Base-by-base conservation (phyloP, 2,888 invertebrate genomes). In the Perizoma flavofasciatum region DNA sequence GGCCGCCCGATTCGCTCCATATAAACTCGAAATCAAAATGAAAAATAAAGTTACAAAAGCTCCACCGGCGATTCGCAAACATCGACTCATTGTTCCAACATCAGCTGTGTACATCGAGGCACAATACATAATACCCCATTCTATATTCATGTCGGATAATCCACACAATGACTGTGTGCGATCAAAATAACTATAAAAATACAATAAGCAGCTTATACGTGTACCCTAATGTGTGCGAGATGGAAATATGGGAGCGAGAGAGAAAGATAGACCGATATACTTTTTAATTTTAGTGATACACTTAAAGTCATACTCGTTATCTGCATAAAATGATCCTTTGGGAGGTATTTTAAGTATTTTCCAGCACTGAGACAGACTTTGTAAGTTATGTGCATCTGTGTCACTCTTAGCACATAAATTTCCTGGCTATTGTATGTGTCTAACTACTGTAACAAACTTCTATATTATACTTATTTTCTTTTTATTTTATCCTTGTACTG, bases 181-280 rank as follows among this genome's bases (percentile, higher is more conserved):
- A 91, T 90, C 89, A 89, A 89, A 91, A 91, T 91, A 91, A 89
- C 89, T 89, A 90, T 90, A 90, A 91, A 91, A 89, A 87, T 89
- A 91, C 89, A 90, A 89, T 90, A 88, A 89, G 89, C 84, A 85
- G 89, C 89, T 88, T 89, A 89, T 81, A 77, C 85, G 77, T 88
- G 89, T 89, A 85, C 81, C 83, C 82, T 82, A 83, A 85, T 86
- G 83, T 79, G 79, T 72, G 78, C 72, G 83, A 81, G 48, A 60
- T 71, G 62, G 79, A 83, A 39, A 59, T 49, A 39, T 49, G 45
- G 22, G 41, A 33, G 35, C 57, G 47, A 40, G 39, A 39, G 44
- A 9, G 45, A 48, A 37, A 9, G n/a, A 11, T 5, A 5, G 9
- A 22, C 22, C 3, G 22, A 22, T 22, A 22, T 22, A 22, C 22